Conservation (phyloP, 2,113 vertebrate species). For the Syngnathus scovelli region DNA sequence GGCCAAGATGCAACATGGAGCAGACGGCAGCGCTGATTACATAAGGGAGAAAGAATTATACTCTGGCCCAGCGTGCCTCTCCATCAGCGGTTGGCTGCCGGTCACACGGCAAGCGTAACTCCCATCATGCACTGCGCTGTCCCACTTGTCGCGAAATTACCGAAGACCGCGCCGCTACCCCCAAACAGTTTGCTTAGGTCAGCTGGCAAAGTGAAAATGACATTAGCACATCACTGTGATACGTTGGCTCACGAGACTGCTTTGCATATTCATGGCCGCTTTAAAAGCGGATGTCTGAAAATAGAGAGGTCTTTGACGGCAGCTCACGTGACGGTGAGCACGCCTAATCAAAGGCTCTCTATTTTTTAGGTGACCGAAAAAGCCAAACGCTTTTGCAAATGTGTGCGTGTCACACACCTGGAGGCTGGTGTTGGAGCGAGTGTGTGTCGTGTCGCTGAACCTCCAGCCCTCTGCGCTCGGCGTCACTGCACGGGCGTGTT, state of each 20-base stretch:
- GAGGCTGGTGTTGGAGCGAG: slow-evolving; percentile 85
- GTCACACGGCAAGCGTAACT: slow-evolving; percentile 48
- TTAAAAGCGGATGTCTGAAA: slow-evolving; percentile 38
- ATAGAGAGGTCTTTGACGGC: slow-evolving; percentile 56
- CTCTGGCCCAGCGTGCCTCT: slow-evolving; percentile 28
- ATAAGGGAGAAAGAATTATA: slow-evolving; percentile 51
- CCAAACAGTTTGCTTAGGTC: neutral
- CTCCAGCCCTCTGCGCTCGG: slow-evolving; percentile 84
- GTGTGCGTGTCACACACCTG: slow-evolving; percentile 73
- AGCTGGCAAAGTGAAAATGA: neutral
- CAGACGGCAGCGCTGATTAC: slow-evolving; percentile 38
- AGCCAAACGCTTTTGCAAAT: slow-evolving; percentile 15
- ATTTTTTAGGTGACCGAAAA: slow-evolving; percentile 36
- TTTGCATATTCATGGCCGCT: slow-evolving; percentile 43
- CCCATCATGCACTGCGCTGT: slow-evolving; percentile 53
- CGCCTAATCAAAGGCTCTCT: slow-evolving; percentile 52
- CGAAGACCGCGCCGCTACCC: slow-evolving; percentile 21
- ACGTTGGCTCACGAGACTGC: slow-evolving; percentile 19
- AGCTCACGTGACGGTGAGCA: slow-evolving; percentile 10
- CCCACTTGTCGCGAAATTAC: slow-evolving; percentile 50
- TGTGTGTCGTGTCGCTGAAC: slow-evolving; percentile 81
- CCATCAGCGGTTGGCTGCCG: slow-evolving; percentile 39
- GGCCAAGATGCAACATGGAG: slow-evolving; percentile 27
- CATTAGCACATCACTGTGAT: slow-evolving; percentile 26
- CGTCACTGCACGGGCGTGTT: slow-evolving; percentile 75